Conservation (phyloP, 2,888 invertebrate species). For the Dendrolimus pini region DNA sequence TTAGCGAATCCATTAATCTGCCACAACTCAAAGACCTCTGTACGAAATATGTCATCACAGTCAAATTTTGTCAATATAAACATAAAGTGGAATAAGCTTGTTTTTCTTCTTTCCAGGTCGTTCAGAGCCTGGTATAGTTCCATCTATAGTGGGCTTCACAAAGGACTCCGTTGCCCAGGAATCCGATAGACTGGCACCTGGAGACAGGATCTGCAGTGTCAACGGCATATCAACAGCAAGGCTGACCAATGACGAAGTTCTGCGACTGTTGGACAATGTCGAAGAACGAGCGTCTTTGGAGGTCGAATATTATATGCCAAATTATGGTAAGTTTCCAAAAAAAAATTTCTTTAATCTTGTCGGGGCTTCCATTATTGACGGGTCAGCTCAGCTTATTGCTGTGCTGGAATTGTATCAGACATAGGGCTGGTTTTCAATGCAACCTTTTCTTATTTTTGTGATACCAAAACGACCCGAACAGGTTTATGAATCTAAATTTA, state of each 20-base stretch:
- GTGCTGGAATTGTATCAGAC: too few relatives aligned
- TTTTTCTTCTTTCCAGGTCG: slow-evolving; percentile 72
- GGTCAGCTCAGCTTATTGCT: too few relatives aligned
- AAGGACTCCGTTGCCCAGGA: slow-evolving; percentile 83
- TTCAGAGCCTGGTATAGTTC: slow-evolving; percentile 80
- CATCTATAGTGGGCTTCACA: slow-evolving; percentile 81
- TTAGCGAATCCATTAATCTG: too few relatives aligned
- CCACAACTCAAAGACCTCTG: too few relatives aligned
- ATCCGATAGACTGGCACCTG: slow-evolving; percentile 86
- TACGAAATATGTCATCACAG: too few relatives aligned
- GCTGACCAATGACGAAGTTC: slow-evolving; percentile 86
- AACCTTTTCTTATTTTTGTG: too few relatives aligned
- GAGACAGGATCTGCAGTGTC: slow-evolving; percentile 87
- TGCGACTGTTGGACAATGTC: slow-evolving; percentile 83
- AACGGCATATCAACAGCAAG: slow-evolving; percentile 87
- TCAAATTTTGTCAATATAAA: too few relatives aligned
- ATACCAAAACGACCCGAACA: too few relatives aligned
- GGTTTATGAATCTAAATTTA: too few relatives aligned
- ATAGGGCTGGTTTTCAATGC: too few relatives aligned
- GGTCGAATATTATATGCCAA: slow-evolving; percentile 89
- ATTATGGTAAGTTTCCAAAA: slow-evolving; percentile 80
- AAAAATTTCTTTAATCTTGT: too few relatives aligned
- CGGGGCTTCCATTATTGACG: too few relatives aligned
- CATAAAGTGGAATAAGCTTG: neutral
- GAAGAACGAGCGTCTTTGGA: slow-evolving; percentile 86